Conservation (phyloP, 2,797 vertebrate species). For the Cryptoblepharus egeriae region DNA sequence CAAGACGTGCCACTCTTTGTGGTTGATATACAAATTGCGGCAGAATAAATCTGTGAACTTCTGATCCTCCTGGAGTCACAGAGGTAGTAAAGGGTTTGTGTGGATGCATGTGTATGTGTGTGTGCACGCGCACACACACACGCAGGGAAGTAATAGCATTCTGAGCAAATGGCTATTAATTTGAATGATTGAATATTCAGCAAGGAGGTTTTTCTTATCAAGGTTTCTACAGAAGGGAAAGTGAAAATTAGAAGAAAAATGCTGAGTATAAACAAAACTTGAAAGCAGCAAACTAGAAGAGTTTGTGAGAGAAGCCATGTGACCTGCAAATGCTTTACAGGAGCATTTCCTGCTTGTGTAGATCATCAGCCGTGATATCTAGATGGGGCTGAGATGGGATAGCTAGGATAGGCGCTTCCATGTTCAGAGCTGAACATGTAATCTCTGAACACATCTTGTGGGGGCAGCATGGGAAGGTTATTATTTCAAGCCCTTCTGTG, state of each 20-base stretch:
- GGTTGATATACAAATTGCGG: conserved; percentile 77
- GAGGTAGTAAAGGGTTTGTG: not conserved
- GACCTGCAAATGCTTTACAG: conserved; percentile 26
- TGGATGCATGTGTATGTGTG: not conserved
- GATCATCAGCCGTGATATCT: too few species aligned
- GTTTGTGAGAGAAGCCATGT: conserved; percentile 28
- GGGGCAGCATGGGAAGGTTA: too few species aligned
- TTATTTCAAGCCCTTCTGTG: too few species aligned
- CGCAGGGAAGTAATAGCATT: conserved; percentile 47
- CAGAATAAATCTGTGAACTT: conserved; percentile 76
- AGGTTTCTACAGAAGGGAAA: conserved; percentile 70
- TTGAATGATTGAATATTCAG: conserved; percentile 67
- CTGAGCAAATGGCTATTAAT: conserved; percentile 69
- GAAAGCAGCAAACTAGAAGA: conserved; percentile 33
- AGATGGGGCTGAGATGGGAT: too few species aligned
- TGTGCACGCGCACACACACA: not conserved
- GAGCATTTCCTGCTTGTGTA: not conserved
- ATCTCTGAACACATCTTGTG: too few species aligned
- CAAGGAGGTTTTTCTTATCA: conserved; percentile 69
- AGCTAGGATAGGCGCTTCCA: too few species aligned
- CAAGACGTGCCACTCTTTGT: conserved; percentile 61
- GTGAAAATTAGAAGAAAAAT: conserved; percentile 58
- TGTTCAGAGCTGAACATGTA: too few species aligned
- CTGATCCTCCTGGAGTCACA: conserved; percentile 66
- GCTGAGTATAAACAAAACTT: conserved; percentile 59